Conservation (phyloP, 2,888 invertebrate genomes). For the Zonitis immaculata region DNA sequence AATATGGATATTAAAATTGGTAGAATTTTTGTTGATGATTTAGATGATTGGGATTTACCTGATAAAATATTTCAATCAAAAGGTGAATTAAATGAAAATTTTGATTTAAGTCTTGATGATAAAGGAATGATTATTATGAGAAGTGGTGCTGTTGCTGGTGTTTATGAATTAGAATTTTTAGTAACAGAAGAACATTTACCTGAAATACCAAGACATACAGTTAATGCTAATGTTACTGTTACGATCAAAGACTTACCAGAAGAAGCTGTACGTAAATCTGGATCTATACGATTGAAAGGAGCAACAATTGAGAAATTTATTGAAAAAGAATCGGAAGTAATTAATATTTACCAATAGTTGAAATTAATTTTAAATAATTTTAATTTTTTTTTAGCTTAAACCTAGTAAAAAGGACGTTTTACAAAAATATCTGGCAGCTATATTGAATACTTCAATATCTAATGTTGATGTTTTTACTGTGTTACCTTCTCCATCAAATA, state of each 20-base stretch:
- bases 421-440: slow-evolving; percentile 57
- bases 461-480: slow-evolving; percentile 95
- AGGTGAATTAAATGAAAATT: slow-evolving; percentile 55
- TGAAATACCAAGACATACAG: slow-evolving; percentile 60
- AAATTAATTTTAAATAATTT: slow-evolving; percentile 4
- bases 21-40: slow-evolving; percentile 87
- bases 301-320: slow-evolving; percentile 85
- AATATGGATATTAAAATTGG: slow-evolving; percentile 82
- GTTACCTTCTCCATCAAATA: slow-evolving; percentile 61
- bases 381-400: slow-evolving; percentile 48
- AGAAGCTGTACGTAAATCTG: slow-evolving; percentile 88
- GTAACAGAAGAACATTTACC: slow-evolving; percentile 65
- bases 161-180: slow-evolving; percentile 69
- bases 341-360: slow-evolving; percentile 24
- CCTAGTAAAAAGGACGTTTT: slow-evolving; percentile 67
- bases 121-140: slow-evolving; percentile 88
- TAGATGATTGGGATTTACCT: slow-evolving; percentile 94
- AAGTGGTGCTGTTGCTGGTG: slow-evolving; percentile 68
- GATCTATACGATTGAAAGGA: slow-evolving; percentile 80
- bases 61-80: slow-evolving; percentile 85
- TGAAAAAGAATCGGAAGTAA: slow-evolving; percentile 52
- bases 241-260: slow-evolving; percentile 83
- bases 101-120: slow-evolving; percentile 62
- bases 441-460: slow-evolving; percentile 71
- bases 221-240: slow-evolving; percentile 80